Base-by-base conservation (phyloP, 2,888 invertebrate species). In the Margaritifera margaritifera region DNA sequence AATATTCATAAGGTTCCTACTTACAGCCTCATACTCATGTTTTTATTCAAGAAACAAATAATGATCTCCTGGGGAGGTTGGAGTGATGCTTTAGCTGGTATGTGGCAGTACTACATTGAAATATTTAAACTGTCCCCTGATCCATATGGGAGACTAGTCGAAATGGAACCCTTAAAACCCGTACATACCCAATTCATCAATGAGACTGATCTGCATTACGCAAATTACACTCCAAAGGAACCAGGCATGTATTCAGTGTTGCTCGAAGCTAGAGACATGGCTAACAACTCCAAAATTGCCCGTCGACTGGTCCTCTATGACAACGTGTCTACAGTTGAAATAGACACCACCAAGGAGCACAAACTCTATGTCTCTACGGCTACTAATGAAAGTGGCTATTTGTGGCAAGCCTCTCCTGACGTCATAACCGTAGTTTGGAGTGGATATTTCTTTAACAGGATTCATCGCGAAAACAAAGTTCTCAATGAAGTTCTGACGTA, bases 221-320 rank as follows among this genome's bases (percentile, higher is more conserved):
- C n/a, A n/a, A n/a, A n/a, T n/a, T n/a, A n/a, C n/a, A n/a, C n/a
- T n/a, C n/a, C n/a, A n/a, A n/a, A n/a, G n/a, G n/a, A n/a, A n/a
- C n/a, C n/a, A n/a, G n/a, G n/a, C n/a, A n/a, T n/a, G n/a, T n/a
- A n/a, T n/a, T n/a, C n/a, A n/a, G n/a, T n/a, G n/a, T n/a, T n/a
- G n/a, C n/a, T n/a, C n/a, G n/a, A n/a, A n/a, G n/a, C n/a, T n/a
- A n/a, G n/a, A n/a, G n/a, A n/a, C n/a, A n/a, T n/a, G n/a, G 77
- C 83, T 53, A 83, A 83, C 68, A 83, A 83, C 67, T 79, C 81
- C 8, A 68, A 64, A 50, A 74, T 72, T 53, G 60, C 61, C n/a
- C 63, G 81, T 19, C 70, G 80, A 18, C 62, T 80, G 52, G 74
- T 68, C 8, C 62, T 83, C 22, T 82, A 75, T 27, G 82, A 83